phyloP scores from a whole-genome alignment of 2,113 vertebrate genomes.

The Cebidichthys violaceus region DNA sequence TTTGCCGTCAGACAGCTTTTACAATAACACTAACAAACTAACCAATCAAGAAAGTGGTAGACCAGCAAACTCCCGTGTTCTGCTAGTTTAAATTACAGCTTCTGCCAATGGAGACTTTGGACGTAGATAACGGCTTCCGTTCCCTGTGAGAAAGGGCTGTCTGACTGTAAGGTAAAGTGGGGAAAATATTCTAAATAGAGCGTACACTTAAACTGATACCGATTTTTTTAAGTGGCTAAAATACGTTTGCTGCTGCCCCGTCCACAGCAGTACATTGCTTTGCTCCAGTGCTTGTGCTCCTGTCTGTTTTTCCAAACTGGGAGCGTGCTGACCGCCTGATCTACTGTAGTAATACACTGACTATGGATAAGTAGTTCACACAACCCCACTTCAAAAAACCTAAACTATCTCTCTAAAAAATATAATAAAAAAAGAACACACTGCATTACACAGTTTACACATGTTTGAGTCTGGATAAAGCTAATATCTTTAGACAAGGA shows the following conservation, averaged over 20 bases:
- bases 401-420: background rate
- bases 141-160: background rate
- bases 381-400: background rate
- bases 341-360: background rate
- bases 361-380: background rate
- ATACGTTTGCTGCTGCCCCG: background rate
- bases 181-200: background rate
- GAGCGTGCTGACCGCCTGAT: too few species aligned
- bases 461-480: background rate
- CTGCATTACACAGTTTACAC: background rate
- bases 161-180: background rate
- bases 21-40: background rate
- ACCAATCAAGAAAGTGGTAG: background rate
- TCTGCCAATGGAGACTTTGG: background rate
- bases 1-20: too few species aligned
- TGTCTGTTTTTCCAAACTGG: too few species aligned
- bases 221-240: background rate
- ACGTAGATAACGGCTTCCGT: background rate
- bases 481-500: conserved; percentile 7
- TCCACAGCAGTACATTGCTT: background rate
- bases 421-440: background rate
- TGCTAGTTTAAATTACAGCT: background rate
- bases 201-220: background rate
- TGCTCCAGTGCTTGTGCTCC: background rate
- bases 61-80: background rate